Conservation (phyloP, 2,888 invertebrate species). For the Urechis unicinctus region DNA sequence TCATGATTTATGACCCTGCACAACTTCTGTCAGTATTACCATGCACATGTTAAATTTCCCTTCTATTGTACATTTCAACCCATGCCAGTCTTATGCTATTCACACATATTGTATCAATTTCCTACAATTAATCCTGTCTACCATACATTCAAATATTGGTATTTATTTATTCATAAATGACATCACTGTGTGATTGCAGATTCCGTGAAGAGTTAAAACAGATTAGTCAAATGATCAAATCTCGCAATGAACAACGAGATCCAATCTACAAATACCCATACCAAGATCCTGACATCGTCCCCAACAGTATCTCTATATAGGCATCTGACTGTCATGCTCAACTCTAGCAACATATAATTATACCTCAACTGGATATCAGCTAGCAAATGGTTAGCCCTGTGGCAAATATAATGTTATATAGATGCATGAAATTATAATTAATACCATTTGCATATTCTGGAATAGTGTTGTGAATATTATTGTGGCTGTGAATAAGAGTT, state of each 20-base stretch:
- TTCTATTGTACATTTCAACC: no score
- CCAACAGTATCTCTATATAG: slow-evolving; percentile 44
- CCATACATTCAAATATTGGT: no score
- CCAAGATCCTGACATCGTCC: slow-evolving; percentile 50
- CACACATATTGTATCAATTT: no score
- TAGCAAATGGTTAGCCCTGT: no score
- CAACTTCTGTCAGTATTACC: no score
- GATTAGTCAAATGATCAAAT: slow-evolving; percentile 41
- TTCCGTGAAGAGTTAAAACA: slow-evolving; percentile 44
- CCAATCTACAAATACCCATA: slow-evolving; percentile 39
- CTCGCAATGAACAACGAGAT: slow-evolving; percentile 38
- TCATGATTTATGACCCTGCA: no score
- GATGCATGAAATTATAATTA: neutral
- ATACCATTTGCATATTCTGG: neutral
- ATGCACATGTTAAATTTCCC: no score
- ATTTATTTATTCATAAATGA: no score
- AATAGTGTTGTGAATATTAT: neutral
- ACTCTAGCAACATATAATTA: neutral
- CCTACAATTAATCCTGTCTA: neutral
- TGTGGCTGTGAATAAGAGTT: neutral
- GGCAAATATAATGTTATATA: neutral
- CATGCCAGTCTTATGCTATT: no score
- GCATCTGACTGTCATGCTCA: neutral
- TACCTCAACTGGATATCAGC: no score
- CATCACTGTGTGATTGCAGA: no score